These are phyloP conservation scores for Chionomys nivalis DNA, from an alignment of 2,113 vertebrate species.

Conservation along the genomic window DNA sequence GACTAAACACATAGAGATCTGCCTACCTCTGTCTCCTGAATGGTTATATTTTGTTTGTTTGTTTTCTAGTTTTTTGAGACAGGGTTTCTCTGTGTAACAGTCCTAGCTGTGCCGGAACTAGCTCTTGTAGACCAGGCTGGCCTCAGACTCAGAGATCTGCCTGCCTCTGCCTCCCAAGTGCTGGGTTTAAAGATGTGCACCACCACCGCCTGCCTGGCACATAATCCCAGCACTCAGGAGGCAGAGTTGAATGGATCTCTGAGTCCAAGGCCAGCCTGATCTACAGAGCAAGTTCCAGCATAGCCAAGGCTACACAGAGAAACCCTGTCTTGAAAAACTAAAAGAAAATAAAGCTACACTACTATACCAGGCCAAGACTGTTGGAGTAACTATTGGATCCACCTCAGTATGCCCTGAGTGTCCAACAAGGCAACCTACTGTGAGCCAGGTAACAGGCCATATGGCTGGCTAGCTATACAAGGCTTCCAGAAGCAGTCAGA, in stretches of 20 bases:
- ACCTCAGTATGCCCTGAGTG: neutral
- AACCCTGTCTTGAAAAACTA: neutral
- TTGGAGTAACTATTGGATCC: neutral
- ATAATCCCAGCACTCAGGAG: neutral
- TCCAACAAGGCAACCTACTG: neutral
- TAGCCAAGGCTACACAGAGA: neutral
- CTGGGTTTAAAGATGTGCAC: too few species aligned
- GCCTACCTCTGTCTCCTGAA: neutral
- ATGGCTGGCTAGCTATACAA: accelerated
- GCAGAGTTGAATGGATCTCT: neutral
- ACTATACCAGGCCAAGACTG: neutral
- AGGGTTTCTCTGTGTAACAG: too few species aligned
- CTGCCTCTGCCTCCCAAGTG: too few species aligned
- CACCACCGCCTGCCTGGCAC: neutral
- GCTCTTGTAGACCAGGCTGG: too few species aligned
- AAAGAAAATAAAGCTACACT: too few species aligned
- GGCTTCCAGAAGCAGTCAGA: neutral
- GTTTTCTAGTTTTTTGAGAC: too few species aligned
- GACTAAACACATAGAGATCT: neutral
- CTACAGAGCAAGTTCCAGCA: neutral
- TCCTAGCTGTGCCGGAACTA: too few species aligned
- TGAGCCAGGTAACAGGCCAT: neutral
- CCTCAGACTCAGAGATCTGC: too few species aligned
- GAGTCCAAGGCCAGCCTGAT: neutral
- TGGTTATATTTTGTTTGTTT: too few species aligned